phyloP scores from a whole-genome alignment of 2,888 invertebrate species.

The Crematogaster levior region DNA sequence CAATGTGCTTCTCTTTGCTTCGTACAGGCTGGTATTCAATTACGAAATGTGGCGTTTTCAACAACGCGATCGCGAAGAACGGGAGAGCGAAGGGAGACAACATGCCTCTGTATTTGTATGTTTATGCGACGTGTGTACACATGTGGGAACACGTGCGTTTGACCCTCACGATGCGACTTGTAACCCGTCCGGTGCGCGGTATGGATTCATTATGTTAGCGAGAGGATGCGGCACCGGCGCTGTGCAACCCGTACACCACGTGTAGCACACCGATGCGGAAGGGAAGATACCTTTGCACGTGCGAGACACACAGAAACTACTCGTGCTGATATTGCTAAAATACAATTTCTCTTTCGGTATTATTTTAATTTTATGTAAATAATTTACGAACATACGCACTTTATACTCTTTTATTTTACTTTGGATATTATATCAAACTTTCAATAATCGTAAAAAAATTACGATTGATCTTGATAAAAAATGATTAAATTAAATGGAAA shows the following conservation, averaged over 20 bases:
- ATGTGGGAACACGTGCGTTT: conserved; percentile 53
- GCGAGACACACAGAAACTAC: conserved; percentile 10
- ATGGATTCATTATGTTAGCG: conserved; percentile 72
- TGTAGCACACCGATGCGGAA: conserved; percentile 10
- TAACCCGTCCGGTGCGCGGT: conserved; percentile 66
- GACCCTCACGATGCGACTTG: conserved; percentile 58
- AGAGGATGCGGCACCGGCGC: conserved; percentile 13
- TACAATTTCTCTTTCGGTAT: background rate
- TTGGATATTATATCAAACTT: background rate
- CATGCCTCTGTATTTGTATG: conserved; percentile 6
- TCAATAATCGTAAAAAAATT: background rate
- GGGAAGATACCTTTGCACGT: conserved; percentile 16
- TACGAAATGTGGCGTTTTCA: conserved; percentile 73
- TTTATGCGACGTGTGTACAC: conserved; percentile 7
- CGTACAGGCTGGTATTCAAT: conserved; percentile 62
- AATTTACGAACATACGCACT: background rate
- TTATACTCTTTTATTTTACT: background rate
- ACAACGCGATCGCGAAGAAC: conserved; percentile 57
- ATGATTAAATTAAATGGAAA: background rate
- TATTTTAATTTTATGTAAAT: background rate
- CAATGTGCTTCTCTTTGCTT: conserved; percentile 57
- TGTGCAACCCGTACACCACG: conserved; percentile 21
- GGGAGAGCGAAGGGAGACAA: conserved; percentile 46
- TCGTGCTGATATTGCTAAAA: background rate
- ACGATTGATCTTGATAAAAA: background rate